phyloP scores from a whole-genome alignment of 2,113 vertebrate species.

The Tragelaphus imberbis region DNA sequence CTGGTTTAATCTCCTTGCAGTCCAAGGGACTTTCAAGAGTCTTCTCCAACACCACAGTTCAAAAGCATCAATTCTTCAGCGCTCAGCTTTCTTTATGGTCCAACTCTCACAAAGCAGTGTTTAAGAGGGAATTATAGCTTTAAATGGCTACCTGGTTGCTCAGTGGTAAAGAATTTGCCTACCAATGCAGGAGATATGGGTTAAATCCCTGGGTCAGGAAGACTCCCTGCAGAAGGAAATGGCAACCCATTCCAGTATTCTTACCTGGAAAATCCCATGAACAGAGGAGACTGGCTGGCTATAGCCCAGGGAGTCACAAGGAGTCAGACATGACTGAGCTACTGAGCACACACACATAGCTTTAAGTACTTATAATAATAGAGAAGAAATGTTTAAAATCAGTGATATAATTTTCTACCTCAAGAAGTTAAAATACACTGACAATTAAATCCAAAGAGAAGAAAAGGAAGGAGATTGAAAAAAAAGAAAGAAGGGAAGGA shows the following conservation, averaged over 20 bases:
- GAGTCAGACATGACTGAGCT: not conserved
- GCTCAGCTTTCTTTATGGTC: not conserved
- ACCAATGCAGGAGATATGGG: not conserved
- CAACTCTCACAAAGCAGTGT: not conserved
- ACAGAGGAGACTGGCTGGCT: not conserved
- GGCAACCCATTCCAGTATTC: not conserved
- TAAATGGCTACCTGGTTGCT: not conserved
- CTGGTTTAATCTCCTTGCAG: not conserved
- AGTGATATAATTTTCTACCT: not conserved
- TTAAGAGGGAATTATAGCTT: not conserved
- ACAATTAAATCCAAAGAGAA: not conserved
- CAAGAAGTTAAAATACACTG: not conserved
- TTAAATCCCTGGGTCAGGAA: not conserved
- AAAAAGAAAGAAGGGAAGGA: not conserved
- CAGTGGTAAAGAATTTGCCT: not conserved
- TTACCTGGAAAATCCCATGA: not conserved
- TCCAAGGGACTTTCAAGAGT: not conserved
- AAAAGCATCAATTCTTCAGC: rapidly evolving
- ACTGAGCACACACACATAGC: not conserved
- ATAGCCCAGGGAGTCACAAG: not conserved
- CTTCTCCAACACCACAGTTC: not conserved
- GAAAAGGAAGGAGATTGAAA: not conserved
- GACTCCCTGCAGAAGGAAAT: not conserved
- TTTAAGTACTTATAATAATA: not conserved
- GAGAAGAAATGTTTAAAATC: not conserved